These are phyloP conservation scores for Girardia tigrina DNA, from an alignment of 2,888 invertebrate species.

Conservation along the genomic window DNA sequence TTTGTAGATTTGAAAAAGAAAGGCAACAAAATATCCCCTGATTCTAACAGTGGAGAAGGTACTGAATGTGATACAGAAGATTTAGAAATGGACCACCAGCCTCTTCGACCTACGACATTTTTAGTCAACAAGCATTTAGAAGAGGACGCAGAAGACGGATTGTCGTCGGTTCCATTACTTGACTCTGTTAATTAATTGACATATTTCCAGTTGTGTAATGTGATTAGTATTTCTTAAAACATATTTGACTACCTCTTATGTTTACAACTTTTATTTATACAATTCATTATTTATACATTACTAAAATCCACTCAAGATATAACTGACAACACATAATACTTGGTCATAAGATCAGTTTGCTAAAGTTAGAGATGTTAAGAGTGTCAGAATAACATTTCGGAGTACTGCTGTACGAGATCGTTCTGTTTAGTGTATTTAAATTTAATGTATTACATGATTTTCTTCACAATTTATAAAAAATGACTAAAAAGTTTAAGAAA, in stretches of 20 bases:
- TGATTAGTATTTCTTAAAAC: constrained; percentile 6
- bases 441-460: too few species aligned
- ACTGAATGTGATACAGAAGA: constrained; percentile 5
- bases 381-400: too few species aligned
- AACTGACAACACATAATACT: too few species aligned
- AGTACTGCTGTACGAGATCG: too few species aligned
- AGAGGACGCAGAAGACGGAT: constrained; percentile 20
- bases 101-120: neutral
- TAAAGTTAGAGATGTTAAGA: too few species aligned
- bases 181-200: neutral
- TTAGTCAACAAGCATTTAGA: neutral
- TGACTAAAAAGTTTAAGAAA: too few species aligned
- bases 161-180: constrained; percentile 8
- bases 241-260: constrained; percentile 10
- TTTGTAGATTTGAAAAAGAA: neutral
- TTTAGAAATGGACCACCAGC: neutral
- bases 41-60: constrained; percentile 9
- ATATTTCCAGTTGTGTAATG: constrained; percentile 1
- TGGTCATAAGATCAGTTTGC: too few species aligned
- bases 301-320: too few species aligned
- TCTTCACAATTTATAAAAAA: too few species aligned
- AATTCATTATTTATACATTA: too few species aligned
- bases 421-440: too few species aligned
- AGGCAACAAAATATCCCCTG: neutral
- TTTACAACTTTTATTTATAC: neutral